Conservation (phyloP, 2,888 invertebrate genomes). For the Artemia sinica region DNA sequence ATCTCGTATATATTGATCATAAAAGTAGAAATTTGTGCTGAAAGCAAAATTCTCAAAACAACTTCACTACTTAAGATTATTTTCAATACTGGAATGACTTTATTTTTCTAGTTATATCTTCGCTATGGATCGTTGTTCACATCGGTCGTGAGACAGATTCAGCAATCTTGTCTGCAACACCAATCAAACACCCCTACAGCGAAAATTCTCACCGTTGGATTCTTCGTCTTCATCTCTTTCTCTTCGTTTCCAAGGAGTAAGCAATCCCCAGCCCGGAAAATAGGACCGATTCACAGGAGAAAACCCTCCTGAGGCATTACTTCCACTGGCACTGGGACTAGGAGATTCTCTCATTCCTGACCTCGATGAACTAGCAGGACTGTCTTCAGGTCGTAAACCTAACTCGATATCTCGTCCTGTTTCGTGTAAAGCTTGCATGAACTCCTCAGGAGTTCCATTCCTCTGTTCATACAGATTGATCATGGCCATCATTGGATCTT, state of each 20-base stretch:
- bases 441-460: conserved; percentile 29
- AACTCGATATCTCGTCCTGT: conserved; percentile 27
- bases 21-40: too few species aligned
- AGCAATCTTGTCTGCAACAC: too few species aligned
- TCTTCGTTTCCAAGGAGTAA: conserved; percentile 11
- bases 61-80: too few species aligned
- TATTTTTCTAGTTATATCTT: too few species aligned
- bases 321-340: conserved; percentile 10
- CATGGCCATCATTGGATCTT: conserved; percentile 28
- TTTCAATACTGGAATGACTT: too few species aligned
- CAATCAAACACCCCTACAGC: too few species aligned
- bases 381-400: conserved; percentile 12
- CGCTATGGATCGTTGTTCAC: too few species aligned
- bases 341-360: conserved; percentile 3
- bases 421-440: conserved; percentile 28
- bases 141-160: too few species aligned
- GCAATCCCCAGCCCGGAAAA: neutral
- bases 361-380: neutral
- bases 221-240: conserved; percentile 11
- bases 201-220: neutral
- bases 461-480: conserved; percentile 27
- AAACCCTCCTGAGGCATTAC: neutral
- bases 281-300: conserved; percentile 5
- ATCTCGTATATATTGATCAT: too few species aligned
- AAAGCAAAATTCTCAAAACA: too few species aligned